Evolutionary conservation across 2,113 vertebrate species (phyloP).

Genomic region (Phaethornis superciliosus): DNA sequence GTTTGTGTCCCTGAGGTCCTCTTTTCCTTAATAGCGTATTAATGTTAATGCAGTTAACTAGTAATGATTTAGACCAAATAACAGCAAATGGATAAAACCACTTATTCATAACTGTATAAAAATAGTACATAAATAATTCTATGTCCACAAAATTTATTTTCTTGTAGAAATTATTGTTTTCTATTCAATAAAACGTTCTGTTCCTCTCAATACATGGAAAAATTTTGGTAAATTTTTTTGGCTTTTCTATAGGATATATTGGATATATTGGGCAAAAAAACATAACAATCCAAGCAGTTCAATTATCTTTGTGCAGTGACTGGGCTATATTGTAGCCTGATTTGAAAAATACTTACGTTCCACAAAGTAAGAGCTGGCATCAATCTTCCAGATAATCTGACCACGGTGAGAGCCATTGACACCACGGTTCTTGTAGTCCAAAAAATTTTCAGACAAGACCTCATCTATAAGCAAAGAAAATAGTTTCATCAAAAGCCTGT

Average conservation of each 20-base stretch:
- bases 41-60: not conserved
- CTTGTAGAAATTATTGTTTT: not conserved
- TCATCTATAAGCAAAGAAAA: constrained; percentile 82
- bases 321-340: not conserved
- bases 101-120: not conserved
- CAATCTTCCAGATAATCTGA: constrained; percentile 97
- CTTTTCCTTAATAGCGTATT: not conserved
- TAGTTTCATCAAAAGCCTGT: not conserved
- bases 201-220: not conserved
- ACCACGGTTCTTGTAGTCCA: constrained; percentile 98
- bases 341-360: constrained; percentile 82
- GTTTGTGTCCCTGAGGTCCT: not conserved
- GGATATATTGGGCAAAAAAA: not conserved
- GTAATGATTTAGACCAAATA: not conserved
- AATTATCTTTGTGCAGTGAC: not conserved
- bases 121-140: not conserved
- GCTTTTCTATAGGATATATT: not conserved
- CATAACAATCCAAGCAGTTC: not conserved
- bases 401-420: constrained; percentile 95
- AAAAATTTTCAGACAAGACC: constrained; percentile 92
- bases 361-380: constrained; percentile 88
- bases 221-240: not conserved
- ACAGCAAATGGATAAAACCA: not conserved
- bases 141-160: not conserved
- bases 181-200: not conserved